These are phyloP conservation scores for Myotis yumanensis DNA, from an alignment of 2,113 vertebrate genomes.

Conservation along the genomic window DNA sequence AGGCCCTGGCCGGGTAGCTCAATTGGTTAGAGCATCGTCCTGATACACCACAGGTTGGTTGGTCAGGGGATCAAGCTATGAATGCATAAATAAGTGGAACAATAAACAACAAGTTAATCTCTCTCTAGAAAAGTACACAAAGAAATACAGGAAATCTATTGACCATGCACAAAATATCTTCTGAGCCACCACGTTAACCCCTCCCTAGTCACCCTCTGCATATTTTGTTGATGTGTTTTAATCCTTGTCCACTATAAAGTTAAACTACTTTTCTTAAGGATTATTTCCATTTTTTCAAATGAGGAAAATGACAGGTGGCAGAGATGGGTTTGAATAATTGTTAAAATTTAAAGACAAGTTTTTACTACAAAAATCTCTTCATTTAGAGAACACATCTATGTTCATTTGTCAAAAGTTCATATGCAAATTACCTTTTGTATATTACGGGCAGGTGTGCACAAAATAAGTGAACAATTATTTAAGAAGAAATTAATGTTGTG, in stretches of 20 bases:
- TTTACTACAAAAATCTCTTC: background rate
- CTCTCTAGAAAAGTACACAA: too few species aligned
- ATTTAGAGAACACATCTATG: background rate
- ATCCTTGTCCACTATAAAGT: background rate
- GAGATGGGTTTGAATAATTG: background rate
- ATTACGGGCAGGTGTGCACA: background rate
- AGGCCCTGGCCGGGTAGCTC: too few species aligned
- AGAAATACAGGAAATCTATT: background rate
- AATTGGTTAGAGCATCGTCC: too few species aligned
- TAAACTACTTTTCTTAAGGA: background rate
- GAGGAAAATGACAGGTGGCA: background rate
- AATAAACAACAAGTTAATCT: too few species aligned
- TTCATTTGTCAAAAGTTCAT: background rate
- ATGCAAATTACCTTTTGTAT: background rate
- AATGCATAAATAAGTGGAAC: too few species aligned
- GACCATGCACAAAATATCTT: background rate
- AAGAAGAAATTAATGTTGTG: background rate
- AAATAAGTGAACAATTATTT: background rate
- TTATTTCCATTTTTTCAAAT: background rate
- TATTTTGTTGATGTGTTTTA: background rate
- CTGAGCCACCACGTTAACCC: background rate
- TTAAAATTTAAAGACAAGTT: background rate
- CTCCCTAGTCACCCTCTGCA: background rate
- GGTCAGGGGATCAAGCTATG: too few species aligned
- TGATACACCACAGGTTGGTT: too few species aligned